phyloP scores from a whole-genome alignment of 2,113 vertebrate species.

The Sphyrna mokarran region DNA sequence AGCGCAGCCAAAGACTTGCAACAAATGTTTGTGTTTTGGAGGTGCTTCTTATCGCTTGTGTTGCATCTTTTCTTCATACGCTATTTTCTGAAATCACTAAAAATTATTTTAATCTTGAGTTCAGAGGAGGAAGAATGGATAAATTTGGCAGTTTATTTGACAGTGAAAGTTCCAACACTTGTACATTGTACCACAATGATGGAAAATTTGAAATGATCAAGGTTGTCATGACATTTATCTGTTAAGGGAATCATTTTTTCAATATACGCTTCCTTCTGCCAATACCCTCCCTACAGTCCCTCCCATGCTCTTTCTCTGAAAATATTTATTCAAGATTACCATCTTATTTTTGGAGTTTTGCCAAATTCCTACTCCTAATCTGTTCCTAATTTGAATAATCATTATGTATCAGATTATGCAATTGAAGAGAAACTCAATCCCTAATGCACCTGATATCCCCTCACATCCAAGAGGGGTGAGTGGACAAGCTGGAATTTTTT shows the following conservation, averaged over 20 bases:
- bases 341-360: background rate
- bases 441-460: background rate
- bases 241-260: background rate
- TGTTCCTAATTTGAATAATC: background rate
- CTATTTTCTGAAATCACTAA: slow-evolving; percentile 5
- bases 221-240: background rate
- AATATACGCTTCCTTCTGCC: background rate
- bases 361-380: background rate
- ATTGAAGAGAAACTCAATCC: background rate
- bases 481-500: background rate
- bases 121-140: background rate
- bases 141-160: background rate
- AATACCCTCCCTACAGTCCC: background rate
- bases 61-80: background rate
- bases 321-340: background rate
- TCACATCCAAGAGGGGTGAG: background rate
- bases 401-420: background rate
- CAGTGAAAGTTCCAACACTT: background rate
- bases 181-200: background rate
- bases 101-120: background rate
- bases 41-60: background rate
- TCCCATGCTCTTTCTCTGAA: background rate
- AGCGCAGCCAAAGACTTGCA: background rate
- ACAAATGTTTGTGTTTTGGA: background rate
- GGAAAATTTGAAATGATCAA: background rate